phyloP scores from a whole-genome alignment of 2,888 invertebrate species.

The Zootermopsis nevadensis region DNA sequence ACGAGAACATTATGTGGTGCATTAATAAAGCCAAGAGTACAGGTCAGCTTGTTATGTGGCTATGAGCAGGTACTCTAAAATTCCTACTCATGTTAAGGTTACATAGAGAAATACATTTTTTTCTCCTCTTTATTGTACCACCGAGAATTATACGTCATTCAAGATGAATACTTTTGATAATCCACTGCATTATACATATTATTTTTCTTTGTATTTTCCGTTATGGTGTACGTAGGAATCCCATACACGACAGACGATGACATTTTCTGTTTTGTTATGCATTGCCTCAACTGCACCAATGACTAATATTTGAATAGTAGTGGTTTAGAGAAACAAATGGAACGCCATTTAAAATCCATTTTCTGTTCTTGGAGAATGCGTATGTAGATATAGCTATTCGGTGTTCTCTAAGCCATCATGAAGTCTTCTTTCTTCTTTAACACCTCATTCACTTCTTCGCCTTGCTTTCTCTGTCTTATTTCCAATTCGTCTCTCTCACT shows the following conservation, averaged over 20 bases:
- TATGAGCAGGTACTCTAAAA: neutral
- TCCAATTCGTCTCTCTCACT: neutral
- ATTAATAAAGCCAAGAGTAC: neutral
- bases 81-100: neutral
- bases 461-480: neutral
- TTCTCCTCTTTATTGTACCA: neutral
- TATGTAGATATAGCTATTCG: neutral
- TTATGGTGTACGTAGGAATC: conserved; percentile 5
- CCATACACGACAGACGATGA: neutral
- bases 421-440: conserved; percentile 10
- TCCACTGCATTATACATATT: neutral
- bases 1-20: neutral
- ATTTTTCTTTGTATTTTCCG: neutral
- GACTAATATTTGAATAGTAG: conserved; percentile 2
- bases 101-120: neutral
- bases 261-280: neutral
- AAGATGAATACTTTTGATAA: conserved; percentile 13
- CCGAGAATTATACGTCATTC: conserved; percentile 8
- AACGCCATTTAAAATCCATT: conserved; percentile 21
- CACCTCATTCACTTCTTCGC: neutral
- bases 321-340: conserved; percentile 16
- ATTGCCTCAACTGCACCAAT: neutral
- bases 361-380: neutral
- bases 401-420: neutral
- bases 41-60: neutral